Conservation (phyloP, 2,113 vertebrate species). For the Halcyon senegalensis region DNA sequence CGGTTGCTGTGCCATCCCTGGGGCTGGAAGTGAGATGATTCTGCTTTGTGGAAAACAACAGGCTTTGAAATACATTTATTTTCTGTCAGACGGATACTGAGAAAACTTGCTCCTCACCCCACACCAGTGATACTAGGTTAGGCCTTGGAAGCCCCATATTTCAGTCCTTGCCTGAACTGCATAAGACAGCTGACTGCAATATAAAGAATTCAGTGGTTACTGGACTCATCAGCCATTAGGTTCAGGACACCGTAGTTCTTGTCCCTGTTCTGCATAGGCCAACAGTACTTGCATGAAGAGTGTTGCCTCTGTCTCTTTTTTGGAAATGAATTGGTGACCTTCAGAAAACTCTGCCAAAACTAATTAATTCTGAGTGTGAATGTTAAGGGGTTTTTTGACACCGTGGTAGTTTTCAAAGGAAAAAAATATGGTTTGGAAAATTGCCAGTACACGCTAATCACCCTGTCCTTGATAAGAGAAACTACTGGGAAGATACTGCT, state of each 20-base stretch:
- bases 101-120: background rate
- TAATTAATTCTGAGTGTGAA: background rate
- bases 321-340: background rate
- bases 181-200: background rate
- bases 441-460: background rate
- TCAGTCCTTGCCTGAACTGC: background rate
- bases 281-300: background rate
- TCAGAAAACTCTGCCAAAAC: background rate
- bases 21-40: background rate
- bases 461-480: background rate
- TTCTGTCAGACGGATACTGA: background rate
- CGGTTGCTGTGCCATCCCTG: background rate
- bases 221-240: background rate
- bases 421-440: background rate
- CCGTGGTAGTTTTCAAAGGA: background rate
- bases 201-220: background rate
- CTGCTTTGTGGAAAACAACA: background rate
- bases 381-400: fast-evolving
- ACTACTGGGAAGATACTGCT: background rate
- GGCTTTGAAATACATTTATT: background rate
- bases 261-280: background rate
- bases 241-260: background rate
- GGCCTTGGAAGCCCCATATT: background rate
- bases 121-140: background rate
- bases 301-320: background rate